phyloP scores from a whole-genome alignment of 2,888 invertebrate species.

The Bhutanitis thaidina region DNA sequence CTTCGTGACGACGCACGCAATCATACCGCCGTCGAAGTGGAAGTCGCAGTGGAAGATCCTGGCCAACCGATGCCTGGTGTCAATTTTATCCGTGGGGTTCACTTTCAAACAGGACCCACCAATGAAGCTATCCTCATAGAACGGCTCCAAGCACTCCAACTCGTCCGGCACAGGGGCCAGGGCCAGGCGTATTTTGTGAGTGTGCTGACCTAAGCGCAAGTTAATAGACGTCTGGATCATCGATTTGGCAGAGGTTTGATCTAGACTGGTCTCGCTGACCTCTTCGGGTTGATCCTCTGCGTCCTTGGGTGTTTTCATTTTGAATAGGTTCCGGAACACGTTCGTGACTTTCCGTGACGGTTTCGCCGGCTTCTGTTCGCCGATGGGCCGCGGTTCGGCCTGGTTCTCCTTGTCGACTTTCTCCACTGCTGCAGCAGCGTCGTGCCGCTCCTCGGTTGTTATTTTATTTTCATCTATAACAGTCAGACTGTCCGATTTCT shows the following conservation, averaged over 20 bases:
- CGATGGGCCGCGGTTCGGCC: constrained; percentile 5
- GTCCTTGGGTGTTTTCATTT: constrained; percentile 21
- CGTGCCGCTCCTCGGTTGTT: not conserved
- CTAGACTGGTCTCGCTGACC: not conserved
- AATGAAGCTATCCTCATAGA: constrained; percentile 63
- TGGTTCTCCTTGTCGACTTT: not conserved
- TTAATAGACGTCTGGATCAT: constrained; percentile 39
- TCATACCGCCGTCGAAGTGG: constrained; percentile 34
- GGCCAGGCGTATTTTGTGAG: constrained; percentile 29
- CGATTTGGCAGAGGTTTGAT: constrained; percentile 22
- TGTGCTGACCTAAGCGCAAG: constrained; percentile 33
- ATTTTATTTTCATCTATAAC: constrained; percentile 1
- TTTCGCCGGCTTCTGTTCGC: constrained; percentile 12
- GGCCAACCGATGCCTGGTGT: constrained; percentile 34
- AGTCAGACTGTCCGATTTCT: not conserved
- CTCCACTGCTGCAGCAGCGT: not conserved
- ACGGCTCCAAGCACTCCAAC: constrained; percentile 49
- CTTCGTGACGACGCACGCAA: constrained; percentile 64
- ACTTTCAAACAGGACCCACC: constrained; percentile 77
- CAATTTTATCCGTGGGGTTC: constrained; percentile 46
- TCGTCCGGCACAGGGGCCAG: constrained; percentile 45
- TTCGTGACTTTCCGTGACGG: constrained; percentile 22
- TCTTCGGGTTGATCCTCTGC: constrained; percentile 1
- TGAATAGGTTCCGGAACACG: constrained; percentile 32
- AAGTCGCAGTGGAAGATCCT: constrained; percentile 65